These are phyloP conservation scores for Stegostoma tigrinum DNA, from an alignment of 2,113 vertebrate genomes.

Conservation along the genomic window DNA sequence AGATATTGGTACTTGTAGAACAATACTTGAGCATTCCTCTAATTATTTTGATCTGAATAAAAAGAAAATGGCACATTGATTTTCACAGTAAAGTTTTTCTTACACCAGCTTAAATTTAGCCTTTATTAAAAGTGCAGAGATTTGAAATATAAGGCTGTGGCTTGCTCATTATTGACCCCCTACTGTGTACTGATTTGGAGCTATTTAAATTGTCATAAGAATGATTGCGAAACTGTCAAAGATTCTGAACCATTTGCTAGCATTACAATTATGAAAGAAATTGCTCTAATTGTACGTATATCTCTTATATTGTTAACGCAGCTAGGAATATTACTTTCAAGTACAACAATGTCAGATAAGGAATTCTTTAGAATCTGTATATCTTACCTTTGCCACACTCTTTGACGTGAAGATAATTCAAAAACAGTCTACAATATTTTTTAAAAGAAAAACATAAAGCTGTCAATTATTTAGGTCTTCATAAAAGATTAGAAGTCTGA, in stretches of 20 bases:
- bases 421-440: slow-evolving; percentile 70
- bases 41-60: neutral
- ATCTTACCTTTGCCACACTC: slow-evolving; percentile 86
- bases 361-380: neutral
- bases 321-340: neutral
- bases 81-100: neutral
- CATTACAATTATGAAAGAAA: neutral
- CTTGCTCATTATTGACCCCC: neutral
- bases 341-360: neutral
- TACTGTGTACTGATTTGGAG: neutral
- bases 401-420: slow-evolving; percentile 83
- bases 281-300: neutral
- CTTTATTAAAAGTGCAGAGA: neutral
- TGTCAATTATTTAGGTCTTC: neutral
- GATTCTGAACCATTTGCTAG: neutral
- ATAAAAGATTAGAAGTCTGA: neutral
- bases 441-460: slow-evolving; percentile 41
- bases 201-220: neutral
- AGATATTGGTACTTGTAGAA: neutral
- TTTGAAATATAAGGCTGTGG: neutral
- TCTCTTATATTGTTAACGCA: neutral
- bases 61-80: neutral
- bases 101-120: neutral
- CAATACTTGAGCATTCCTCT: neutral
- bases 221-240: neutral